A percentile compares a stretch with the other conserved stretches of the same genome.
Conservation (phyloP, 2,113 vertebrate species). For the Rhinoptilus africanus region DNA sequence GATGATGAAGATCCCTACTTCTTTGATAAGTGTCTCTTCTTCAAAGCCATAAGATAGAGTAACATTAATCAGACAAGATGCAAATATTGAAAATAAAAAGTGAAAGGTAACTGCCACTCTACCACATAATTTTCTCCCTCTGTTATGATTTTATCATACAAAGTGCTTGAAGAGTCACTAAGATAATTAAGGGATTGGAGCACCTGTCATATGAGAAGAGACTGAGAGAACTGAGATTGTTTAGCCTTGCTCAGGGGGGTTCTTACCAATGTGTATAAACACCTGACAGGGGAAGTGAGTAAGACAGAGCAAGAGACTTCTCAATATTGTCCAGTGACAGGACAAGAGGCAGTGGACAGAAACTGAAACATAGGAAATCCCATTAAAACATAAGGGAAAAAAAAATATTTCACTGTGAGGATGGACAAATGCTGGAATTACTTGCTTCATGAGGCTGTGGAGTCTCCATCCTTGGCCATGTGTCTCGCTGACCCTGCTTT, state of each 20-base stretch:
- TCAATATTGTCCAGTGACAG: not conserved
- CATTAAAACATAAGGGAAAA: not conserved
- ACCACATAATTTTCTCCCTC: not conserved
- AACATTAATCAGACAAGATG: not conserved
- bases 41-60: not conserved
- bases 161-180: not conserved
- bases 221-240: not conserved
- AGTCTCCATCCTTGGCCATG: not conserved
- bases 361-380: not conserved
- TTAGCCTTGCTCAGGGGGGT: not conserved
- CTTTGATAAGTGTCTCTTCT: not conserved
- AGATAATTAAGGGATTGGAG: not conserved
- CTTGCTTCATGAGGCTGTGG: not conserved
- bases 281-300: not conserved
- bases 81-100: not conserved
- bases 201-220: not conserved
- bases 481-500: not conserved
- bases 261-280: not conserved
- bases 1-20: not conserved
- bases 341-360: not conserved
- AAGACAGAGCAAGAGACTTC: not conserved
- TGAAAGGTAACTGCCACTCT: not conserved
- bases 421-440: not conserved
- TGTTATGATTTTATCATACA: not conserved
- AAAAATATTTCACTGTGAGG: not conserved